These are phyloP conservation scores for Chloroceryle amazona DNA, from an alignment of 2,797 vertebrate species.

Conservation along the genomic window DNA sequence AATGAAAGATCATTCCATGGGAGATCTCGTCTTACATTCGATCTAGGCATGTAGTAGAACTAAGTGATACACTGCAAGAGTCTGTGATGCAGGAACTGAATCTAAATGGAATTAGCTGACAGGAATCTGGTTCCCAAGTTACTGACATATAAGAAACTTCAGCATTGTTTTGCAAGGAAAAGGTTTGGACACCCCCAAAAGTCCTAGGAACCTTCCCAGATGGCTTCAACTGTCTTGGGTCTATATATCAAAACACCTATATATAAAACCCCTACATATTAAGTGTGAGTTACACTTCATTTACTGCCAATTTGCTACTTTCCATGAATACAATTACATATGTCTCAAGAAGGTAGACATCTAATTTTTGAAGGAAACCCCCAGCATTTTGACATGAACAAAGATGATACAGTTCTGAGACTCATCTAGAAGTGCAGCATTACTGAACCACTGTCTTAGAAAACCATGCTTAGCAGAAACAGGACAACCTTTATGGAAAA, in stretches of 20 bases:
- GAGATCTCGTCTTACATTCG: background rate
- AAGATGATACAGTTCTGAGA: background rate
- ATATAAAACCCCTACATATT: rapidly evolving
- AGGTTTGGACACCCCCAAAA: background rate
- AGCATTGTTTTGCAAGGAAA: background rate
- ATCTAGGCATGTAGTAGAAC: background rate
- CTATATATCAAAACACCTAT: too few relatives aligned
- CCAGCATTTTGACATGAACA: background rate
- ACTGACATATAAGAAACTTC: background rate
- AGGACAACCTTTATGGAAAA: background rate
- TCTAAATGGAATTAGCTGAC: background rate
- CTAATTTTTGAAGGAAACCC: background rate
- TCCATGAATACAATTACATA: background rate
- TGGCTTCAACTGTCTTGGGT: background rate
- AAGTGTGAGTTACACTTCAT: background rate
- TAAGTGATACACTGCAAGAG: background rate
- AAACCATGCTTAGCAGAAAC: background rate
- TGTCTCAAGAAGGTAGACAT: background rate
- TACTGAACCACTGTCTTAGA: background rate
- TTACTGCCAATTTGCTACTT: background rate
- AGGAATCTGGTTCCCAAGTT: background rate
- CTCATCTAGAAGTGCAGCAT: rapidly evolving
- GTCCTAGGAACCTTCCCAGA: background rate
- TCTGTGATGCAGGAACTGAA: rapidly evolving
- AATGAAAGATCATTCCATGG: background rate